Base-by-base conservation (phyloP, 2,113 vertebrate genomes). In the Sinocyclocheilus maitianheensis region DNA sequence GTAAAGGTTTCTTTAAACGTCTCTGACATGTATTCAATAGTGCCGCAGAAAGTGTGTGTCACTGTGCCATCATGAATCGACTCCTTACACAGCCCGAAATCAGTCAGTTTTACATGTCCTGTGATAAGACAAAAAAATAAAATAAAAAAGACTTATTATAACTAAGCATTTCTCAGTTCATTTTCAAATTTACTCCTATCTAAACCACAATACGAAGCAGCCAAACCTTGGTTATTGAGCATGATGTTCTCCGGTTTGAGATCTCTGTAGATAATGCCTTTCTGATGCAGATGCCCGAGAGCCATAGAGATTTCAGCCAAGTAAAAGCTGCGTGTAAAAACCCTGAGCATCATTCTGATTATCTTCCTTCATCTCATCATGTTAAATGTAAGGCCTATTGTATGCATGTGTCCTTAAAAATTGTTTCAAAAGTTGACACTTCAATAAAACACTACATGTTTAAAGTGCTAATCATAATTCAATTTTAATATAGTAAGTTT, bases 281-380 rank as follows among this genome's bases (percentile, higher is more conserved):
- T 99, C 93, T 99, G 98, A 95, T 99, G 98, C 91, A 99, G 95
- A 93, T 99, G 98, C 82, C 98, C 98, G 94, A 99, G 95, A 90
- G 98, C 98, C 98, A 99, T 99, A 85, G 98, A 99, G 92, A 99
- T 99, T 95, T 99, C 98, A 92, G 98, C 98, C 95, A 99, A 95
- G 95, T 99, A 99, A 94, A 99, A 99, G 94, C 98, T 99, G 93
- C 71, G 95, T 94, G 91, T 51, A 72, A 81, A 87, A 87, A 85
- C 82, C 82, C 86, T 65, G 60, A 84, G 81, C 77, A 89, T 86
- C 87, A 88, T 86, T 88, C 76, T 88, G 75, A 74, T 88, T 63
- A 84, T 88, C 81, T 84, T 84, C 40, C 34, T 60, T 80, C 77
- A 88, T 63, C 24, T 46, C 43, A 46, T 37, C 67, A 69, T 69